These are phyloP conservation scores for Cavia aperea DNA, from an alignment of 2,113 vertebrate species.

Conservation along the genomic window DNA sequence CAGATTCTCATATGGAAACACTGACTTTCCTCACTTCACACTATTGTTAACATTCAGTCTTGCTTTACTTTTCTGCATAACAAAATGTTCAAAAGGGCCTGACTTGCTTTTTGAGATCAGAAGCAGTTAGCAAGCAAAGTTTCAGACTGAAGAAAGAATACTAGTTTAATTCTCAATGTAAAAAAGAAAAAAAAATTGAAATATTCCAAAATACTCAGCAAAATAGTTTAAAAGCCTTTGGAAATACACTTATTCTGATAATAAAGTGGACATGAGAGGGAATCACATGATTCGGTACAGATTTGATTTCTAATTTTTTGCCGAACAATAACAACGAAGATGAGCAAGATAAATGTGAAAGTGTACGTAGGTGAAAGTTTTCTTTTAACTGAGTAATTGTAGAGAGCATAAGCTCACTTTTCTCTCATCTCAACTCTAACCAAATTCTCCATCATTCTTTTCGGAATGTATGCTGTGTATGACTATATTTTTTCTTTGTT, in stretches of 20 bases:
- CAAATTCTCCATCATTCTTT: constrained; percentile 51
- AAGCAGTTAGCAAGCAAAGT: background rate
- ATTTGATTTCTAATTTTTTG: constrained; percentile 23
- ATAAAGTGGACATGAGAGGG: background rate
- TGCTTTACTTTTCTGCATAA: constrained; percentile 18
- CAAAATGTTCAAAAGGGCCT: constrained; percentile 1
- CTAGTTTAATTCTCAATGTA: constrained; percentile 23
- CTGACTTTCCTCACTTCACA: background rate
- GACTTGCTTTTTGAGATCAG: constrained; percentile 15
- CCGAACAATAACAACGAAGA: constrained; percentile 30
- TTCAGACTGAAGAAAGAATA: background rate
- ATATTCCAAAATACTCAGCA: constrained; percentile 10
- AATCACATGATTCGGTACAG: background rate
- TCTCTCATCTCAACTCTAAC: constrained; percentile 46
- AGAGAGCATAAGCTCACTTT: constrained; percentile 30
- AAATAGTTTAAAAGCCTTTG: constrained; percentile 47
- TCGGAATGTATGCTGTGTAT: constrained; percentile 52
- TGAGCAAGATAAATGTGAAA: constrained; percentile 42
- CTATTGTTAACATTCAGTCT: background rate
- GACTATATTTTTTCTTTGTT: constrained; percentile 67
- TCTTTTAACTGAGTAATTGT: constrained; percentile 49
- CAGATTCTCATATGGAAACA: background rate
- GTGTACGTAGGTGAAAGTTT: constrained; percentile 31
- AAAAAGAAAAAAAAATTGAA: background rate
- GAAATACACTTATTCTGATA: constrained; percentile 43